Base-by-base conservation (phyloP, 2,797 vertebrate species). In the Meriones psammophilus region DNA sequence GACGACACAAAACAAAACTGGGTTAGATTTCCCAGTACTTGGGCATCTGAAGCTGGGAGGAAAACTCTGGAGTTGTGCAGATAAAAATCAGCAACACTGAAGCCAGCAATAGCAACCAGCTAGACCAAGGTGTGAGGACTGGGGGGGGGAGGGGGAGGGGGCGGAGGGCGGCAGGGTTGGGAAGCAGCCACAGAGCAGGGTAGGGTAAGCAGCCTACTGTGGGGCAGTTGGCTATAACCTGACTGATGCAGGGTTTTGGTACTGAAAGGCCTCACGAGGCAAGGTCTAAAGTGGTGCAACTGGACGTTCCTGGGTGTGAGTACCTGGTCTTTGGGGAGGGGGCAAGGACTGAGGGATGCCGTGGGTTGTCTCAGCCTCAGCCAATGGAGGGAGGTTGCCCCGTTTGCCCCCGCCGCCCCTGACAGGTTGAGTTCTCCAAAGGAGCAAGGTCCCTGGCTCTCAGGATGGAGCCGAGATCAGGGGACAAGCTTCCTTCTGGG, bases 1-100 rank as follows among this genome's bases (percentile, higher is more conserved):
- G 28, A 13, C n/a, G 90, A 81, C 81, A 83, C 7, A 42, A 94
- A 92, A 92, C 46, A 96, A 87, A 95, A 92, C 73, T 94, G 74
- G 24, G 58, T 92, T 91, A 74, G 30, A 91, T 83, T 91, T 89
- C 94, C 88, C 84, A 91, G 83, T 4, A 80, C 68, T 5, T 5
- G 28, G 56, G 64, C 60, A 39, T 83, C n/a, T 60, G 90, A 54
- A 28, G 64, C n/a, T 30, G 18, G 36, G 20, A 94, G 84, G 69
- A 92, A 92, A 96, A 90, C 62, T 74, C 64, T 88, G 64, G 78
- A 88, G 56, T 50, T 20, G 14, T 94, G 89, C 0, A 77, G 80
- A 71, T 76, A 93, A 85, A 89, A 81, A 50, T 91, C 93, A 86
- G 68, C 54, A 91, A 66, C 3, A 66, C 10, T 42, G 26, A 86